Percentiles rank a stretch among this genome's conserved stretches.
Evolutionary conservation across 2,797 vertebrate genomes (phyloP).

Genomic region (Alexandromys oeconomus): DNA sequence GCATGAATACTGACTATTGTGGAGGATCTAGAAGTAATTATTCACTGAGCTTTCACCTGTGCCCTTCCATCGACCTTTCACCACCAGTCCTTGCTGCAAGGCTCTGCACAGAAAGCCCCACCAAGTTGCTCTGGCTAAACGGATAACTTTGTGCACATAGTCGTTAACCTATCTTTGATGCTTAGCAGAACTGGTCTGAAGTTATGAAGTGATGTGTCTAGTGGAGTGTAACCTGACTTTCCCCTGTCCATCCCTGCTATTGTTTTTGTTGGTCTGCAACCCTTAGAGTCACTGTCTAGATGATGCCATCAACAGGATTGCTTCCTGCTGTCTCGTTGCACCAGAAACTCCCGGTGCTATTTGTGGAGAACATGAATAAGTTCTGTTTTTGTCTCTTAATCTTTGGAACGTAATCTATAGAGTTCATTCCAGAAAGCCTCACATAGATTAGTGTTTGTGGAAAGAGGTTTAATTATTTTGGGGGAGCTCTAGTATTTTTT

Average conservation of each 20-base stretch:
- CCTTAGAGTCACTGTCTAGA: not conserved
- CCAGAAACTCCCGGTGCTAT: conserved; percentile 66
- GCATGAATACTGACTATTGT: not conserved
- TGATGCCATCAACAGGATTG: not conserved
- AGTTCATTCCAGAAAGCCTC: conserved; percentile 78
- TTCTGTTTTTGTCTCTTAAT: conserved; percentile 68
- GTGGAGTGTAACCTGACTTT: not conserved
- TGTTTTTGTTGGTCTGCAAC: not conserved
- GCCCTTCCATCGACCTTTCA: not conserved
- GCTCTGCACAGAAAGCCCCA: not conserved
- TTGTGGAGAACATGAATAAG: conserved; percentile 71
- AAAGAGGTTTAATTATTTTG: conserved; percentile 77
- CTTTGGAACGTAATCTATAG: conserved; percentile 70
- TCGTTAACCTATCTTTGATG: not conserved
- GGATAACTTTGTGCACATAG: not conserved
- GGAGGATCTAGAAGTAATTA: not conserved
- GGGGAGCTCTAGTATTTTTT: conserved; percentile 79
- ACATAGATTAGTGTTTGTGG: conserved; percentile 70
- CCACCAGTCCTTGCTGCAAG: not conserved
- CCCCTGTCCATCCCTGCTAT: not conserved
- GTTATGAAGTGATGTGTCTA: not conserved
- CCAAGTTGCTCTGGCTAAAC: not conserved
- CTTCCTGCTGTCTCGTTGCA: not conserved
- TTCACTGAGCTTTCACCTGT: not conserved
- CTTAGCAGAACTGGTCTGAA: not conserved